Evolutionary conservation across 1,140 invertebrate species (phyloP).

Genomic region (Gyrodactylus bullatarudis): DNA sequence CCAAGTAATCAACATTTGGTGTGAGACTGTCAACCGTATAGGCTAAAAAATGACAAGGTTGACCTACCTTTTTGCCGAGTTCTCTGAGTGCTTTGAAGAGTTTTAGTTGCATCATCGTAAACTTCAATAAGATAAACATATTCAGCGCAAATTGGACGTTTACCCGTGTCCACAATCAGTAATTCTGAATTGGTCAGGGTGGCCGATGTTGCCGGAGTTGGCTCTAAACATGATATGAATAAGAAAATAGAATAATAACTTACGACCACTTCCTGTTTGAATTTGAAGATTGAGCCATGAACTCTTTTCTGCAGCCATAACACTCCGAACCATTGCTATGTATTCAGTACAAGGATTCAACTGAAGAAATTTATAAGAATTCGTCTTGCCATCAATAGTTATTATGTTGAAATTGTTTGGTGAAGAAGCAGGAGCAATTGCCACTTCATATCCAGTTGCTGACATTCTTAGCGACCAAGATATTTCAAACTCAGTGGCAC

Average conservation of each 20-base stretch:
- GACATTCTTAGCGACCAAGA: not conserved
- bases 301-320: not conserved
- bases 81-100: not conserved
- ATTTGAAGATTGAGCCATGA: not conserved
- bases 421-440: not conserved
- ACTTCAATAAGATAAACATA: not conserved
- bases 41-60: too few species aligned
- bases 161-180: not conserved
- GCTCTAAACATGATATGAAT: not conserved
- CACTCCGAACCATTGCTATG: not conserved
- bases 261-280: not conserved
- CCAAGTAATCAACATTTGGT: too few species aligned
- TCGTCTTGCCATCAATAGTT: not conserved
- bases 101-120: not conserved
- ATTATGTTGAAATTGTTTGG: not conserved
- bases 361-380: not conserved
- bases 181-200: not conserved
- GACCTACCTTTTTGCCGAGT: too few species aligned
- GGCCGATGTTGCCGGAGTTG: not conserved
- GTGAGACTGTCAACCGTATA: too few species aligned
- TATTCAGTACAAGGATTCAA: not conserved
- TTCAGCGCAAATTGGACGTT: not conserved
- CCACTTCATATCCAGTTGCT: not conserved
- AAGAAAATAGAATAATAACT: not conserved
- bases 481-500: not conserved